A percentile compares a stretch with the other conserved stretches of the same genome.
Evolutionary conservation across 2,797 vertebrate genomes (phyloP).

Genomic region (Thalassophryne amazonica): DNA sequence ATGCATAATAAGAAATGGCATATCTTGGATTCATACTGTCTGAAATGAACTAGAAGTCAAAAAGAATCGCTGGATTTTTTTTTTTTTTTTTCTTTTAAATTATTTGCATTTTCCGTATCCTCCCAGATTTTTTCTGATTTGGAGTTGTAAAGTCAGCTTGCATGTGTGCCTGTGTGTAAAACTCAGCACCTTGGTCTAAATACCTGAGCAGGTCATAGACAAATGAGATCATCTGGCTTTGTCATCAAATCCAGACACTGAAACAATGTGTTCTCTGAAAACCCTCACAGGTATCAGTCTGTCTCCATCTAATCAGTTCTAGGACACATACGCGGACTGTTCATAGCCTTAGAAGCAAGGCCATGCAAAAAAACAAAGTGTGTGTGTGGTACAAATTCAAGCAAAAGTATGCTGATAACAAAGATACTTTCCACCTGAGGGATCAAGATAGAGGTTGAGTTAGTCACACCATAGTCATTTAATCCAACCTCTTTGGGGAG

Average conservation of each 20-base stretch:
- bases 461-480: not conserved
- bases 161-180: conserved; percentile 29
- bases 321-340: conserved; percentile 8
- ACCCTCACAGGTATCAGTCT: conserved; percentile 22
- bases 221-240: conserved; percentile 9
- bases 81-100: too few species aligned
- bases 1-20: too few species aligned
- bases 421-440: not conserved
- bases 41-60: too few species aligned
- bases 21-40: too few species aligned
- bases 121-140: too few species aligned
- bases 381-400: not conserved
- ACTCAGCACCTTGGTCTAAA: too few species aligned
- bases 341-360: conserved; percentile 5
- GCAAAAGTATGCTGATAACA: conserved; percentile 5
- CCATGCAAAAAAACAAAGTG: not conserved
- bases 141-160: too few species aligned
- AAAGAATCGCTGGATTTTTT: too few species aligned
- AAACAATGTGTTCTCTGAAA: conserved; percentile 20
- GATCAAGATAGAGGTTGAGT: not conserved
- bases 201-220: conserved; percentile 16
- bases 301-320: conserved; percentile 18
- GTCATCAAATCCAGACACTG: conserved; percentile 28
- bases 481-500: too few species aligned
- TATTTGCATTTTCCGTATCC: too few species aligned